Conservation (phyloP, 2,888 invertebrate genomes). For the Lucinisca nassula region DNA sequence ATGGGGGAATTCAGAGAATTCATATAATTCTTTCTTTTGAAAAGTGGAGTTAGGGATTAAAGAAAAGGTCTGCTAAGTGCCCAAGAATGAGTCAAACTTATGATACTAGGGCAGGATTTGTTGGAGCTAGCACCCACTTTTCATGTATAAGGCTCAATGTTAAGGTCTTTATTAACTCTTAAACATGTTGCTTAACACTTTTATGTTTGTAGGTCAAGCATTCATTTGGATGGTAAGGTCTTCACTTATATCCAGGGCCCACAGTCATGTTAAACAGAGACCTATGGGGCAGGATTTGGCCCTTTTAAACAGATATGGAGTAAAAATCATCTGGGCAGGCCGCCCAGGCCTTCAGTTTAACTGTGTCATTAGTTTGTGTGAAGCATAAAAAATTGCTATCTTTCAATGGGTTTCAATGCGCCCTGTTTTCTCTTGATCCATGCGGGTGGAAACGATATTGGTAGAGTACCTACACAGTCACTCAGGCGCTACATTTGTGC, state of each 20-base stretch:
- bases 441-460: neutral
- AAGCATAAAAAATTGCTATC: neutral
- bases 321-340: neutral
- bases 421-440: neutral
- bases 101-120: too few relatives aligned
- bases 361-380: neutral
- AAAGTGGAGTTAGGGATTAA: too few relatives aligned
- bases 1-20: too few relatives aligned
- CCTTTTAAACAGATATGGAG: neutral
- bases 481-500: neutral
- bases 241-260: neutral
- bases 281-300: neutral
- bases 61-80: too few relatives aligned
- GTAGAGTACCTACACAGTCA: neutral
- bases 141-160: too few relatives aligned
- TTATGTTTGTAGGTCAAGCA: slow-evolving; percentile 3
- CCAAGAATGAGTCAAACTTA: too few relatives aligned
- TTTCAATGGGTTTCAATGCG: neutral
- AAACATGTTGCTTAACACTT: neutral
- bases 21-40: too few relatives aligned
- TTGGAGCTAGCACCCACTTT: too few relatives aligned
- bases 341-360: neutral
- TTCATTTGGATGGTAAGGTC: neutral
- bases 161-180: too few relatives aligned
- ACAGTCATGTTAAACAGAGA: neutral